These are phyloP conservation scores for Lycopodina hypogea DNA, from an alignment of 37 sponge, comb jelly and placozoan species.

Conservation along the genomic window DNA sequence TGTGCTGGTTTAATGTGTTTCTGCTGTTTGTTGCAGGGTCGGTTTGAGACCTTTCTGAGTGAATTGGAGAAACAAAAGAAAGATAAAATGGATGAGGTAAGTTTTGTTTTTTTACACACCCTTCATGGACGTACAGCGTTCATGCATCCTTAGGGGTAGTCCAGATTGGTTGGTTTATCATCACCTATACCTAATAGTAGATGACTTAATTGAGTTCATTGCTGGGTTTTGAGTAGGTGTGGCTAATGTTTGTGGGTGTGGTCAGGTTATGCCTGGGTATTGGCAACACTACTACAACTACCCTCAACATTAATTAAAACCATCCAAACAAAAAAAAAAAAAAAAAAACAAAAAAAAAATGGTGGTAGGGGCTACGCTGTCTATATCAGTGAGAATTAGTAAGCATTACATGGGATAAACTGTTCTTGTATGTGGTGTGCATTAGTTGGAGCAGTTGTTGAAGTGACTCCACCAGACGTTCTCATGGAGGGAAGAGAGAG, in stretches of 20 bases:
- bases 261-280: neutral
- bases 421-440: neutral
- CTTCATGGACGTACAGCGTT: too few species aligned
- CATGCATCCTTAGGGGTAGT: too few species aligned
- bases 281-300: too few species aligned
- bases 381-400: too few species aligned
- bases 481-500: too few species aligned
- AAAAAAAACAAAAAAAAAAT: too few species aligned
- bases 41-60: constrained; percentile 56
- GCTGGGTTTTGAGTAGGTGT: neutral
- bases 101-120: constrained; percentile 9
- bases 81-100: constrained; percentile 48
- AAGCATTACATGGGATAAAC: too few species aligned
- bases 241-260: neutral
- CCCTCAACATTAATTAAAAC: too few species aligned
- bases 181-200: neutral
- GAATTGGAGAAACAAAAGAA: constrained; percentile 56
- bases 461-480: neutral
- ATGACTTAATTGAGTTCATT: too few species aligned
- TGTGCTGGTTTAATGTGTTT: too few species aligned
- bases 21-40: constrained; percentile 24
- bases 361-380: too few species aligned
- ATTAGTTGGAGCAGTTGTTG: constrained; percentile 6
- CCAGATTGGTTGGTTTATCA: neutral
- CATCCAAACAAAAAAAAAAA: too few species aligned